Evolutionary conservation across 2,797 vertebrate genomes (phyloP).

Genomic region (Chelon labrosus): DNA sequence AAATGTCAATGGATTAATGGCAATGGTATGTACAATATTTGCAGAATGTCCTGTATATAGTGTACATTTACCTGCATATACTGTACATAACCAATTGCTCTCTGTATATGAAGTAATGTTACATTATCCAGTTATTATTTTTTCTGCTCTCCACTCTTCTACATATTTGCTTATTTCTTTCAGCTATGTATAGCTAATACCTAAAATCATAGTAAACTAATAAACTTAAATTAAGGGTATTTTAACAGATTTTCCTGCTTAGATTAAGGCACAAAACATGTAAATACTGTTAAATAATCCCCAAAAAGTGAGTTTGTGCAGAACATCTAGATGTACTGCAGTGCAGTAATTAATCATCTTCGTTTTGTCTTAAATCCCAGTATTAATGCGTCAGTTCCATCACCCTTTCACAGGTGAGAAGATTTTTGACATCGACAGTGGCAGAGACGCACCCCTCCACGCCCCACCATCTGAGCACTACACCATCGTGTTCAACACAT

Average conservation of each 20-base stretch:
- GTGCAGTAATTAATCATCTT: background rate
- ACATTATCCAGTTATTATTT: too few relatives aligned
- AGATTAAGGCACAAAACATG: background rate
- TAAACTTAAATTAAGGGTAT: background rate
- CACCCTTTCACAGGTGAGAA: constrained; percentile 86
- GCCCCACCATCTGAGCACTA: constrained; percentile 96
- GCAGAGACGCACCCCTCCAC: constrained; percentile 93
- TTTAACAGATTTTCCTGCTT: background rate
- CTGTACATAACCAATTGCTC: too few relatives aligned
- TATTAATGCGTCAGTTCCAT: background rate
- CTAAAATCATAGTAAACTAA: background rate
- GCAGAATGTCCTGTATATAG: too few relatives aligned
- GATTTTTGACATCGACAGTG: constrained; percentile 94
- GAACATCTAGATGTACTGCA: background rate
- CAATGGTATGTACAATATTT: too few relatives aligned
- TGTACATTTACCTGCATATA: too few relatives aligned
- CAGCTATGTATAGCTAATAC: too few relatives aligned
- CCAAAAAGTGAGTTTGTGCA: background rate
- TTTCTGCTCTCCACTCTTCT: too few relatives aligned
- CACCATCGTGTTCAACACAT: constrained; percentile 98
- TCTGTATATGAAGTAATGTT: too few relatives aligned
- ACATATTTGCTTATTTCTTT: too few relatives aligned
- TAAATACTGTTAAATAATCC: background rate
- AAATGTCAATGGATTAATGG: too few relatives aligned
- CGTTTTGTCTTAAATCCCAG: background rate